Conservation (phyloP, 92 coral and sea anemone genomes). For the Bergia sp. region DNA sequence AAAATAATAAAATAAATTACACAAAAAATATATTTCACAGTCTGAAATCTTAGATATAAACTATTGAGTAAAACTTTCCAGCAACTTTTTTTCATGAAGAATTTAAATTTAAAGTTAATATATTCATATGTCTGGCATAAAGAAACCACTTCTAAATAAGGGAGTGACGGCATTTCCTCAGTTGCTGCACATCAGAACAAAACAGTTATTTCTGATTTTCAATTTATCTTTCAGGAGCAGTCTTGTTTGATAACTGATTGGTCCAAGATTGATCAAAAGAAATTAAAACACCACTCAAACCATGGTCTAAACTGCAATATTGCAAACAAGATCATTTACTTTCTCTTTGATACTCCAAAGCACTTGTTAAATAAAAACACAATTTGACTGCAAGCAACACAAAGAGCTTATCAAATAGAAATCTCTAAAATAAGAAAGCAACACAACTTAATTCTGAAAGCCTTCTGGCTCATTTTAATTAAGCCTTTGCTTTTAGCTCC, state of each 20-base stretch:
- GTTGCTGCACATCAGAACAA: not conserved
- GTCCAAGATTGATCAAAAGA: not conserved
- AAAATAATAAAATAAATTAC: too few relatives aligned
- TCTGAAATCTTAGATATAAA: not conserved
- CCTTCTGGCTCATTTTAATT: not conserved
- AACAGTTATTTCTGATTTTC: not conserved
- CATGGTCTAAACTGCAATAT: not conserved
- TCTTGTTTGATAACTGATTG: not conserved
- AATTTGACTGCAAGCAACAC: not conserved
- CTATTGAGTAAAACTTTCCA: too few relatives aligned
- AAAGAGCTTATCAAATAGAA: not conserved
- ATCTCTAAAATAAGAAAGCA: not conserved
- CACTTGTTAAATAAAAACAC: not conserved
- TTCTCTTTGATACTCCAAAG: not conserved
- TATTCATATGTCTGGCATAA: not conserved
- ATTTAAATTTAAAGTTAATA: not conserved
- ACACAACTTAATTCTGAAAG: not conserved
- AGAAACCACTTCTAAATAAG: not conserved
- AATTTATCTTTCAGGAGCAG: not conserved
- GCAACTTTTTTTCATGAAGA: not conserved
- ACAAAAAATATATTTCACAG: not conserved
- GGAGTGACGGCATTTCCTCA: not conserved
- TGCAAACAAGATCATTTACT: not conserved
- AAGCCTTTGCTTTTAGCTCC: conserved; percentile 10
- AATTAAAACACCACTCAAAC: not conserved